A percentile compares a stretch with the other conserved stretches of the same genome.
These are phyloP conservation scores for Tetanocera ferruginea DNA, from an alignment of 2,888 invertebrate genomes.

Conservation along the genomic window DNA sequence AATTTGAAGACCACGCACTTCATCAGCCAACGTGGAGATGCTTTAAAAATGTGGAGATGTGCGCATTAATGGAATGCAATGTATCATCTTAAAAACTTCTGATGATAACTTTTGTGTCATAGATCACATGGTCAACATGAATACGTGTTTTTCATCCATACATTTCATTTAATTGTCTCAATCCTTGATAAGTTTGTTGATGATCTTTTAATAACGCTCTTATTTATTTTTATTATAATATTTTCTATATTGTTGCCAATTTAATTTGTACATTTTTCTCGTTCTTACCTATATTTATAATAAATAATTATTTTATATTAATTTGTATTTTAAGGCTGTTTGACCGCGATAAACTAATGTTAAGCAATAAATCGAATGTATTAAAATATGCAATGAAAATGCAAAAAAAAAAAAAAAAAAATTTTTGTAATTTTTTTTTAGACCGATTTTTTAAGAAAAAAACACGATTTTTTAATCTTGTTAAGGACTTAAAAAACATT, in stretches of 20 bases:
- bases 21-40: not conserved
- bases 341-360: conserved; percentile 69
- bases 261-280: conserved; percentile 6
- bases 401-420: not conserved
- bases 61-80: not conserved
- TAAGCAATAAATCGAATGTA: conserved; percentile 57
- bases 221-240: not conserved
- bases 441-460: too few relatives aligned
- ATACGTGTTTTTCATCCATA: not conserved
- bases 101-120: not conserved
- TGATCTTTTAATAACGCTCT: not conserved
- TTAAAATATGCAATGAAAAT: conserved; percentile 53
- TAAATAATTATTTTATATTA: conserved; percentile 5
- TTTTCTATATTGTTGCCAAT: conserved; percentile 11
- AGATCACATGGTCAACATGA: not conserved
- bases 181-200: not conserved
- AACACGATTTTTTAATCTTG: too few relatives aligned
- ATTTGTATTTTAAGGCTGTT: conserved; percentile 67
- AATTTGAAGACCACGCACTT: not conserved
- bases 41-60: not conserved
- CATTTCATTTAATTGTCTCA: not conserved
- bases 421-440: too few relatives aligned
- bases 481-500: too few relatives aligned
- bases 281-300: not conserved
- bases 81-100: not conserved